These are phyloP conservation scores for Clarias platycephalus DNA, from an alignment of 2,797 vertebrate species.

Conservation along the genomic window DNA sequence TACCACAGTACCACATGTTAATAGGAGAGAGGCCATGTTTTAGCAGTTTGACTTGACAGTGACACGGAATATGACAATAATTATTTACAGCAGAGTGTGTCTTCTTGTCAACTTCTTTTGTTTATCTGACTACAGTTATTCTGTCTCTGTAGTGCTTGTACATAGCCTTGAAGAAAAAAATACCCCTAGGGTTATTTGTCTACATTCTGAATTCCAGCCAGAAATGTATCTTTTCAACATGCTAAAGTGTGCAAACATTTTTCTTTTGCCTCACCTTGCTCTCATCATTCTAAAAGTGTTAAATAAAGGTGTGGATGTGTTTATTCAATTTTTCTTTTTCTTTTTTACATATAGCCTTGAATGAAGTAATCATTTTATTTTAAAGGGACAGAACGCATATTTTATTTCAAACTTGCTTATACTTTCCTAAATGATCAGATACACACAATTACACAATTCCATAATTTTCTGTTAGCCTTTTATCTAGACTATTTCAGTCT, in stretches of 20 bases:
- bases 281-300: neutral
- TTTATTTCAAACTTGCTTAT: neutral
- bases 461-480: neutral
- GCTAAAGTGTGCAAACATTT: constrained; percentile 1
- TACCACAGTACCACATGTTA: too few species aligned
- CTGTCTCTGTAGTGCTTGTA: neutral
- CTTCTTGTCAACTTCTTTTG: neutral
- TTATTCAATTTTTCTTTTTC: neutral
- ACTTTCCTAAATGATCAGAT: neutral
- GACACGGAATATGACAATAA: neutral
- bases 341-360: neutral
- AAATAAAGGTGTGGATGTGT: neutral
- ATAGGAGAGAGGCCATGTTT: neutral
- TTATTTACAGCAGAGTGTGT: neutral
- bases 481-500: neutral
- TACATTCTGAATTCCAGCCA: neutral
- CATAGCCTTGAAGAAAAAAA: constrained; percentile 13
- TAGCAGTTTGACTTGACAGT: constrained; percentile 7
- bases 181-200: constrained; percentile 20
- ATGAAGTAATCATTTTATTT: neutral
- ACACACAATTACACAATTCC: neutral
- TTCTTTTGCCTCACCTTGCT: constrained; percentile 4
- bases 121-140: neutral
- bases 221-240: constrained; percentile 6
- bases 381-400: neutral